phyloP scores from a whole-genome alignment of 2,888 invertebrate species.

The Cybosia mesomella region DNA sequence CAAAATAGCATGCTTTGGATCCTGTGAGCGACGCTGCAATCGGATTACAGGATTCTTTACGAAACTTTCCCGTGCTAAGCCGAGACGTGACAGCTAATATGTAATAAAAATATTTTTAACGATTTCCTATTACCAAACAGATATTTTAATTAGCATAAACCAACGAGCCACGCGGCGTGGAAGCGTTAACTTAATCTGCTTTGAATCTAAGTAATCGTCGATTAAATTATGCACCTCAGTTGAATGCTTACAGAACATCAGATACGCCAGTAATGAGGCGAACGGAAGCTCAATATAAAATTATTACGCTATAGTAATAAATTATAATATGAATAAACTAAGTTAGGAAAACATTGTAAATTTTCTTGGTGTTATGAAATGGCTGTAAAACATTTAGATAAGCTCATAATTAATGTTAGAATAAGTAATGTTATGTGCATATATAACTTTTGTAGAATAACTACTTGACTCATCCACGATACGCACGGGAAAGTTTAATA shows the following conservation, averaged over 20 bases:
- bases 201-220: conserved; percentile 45
- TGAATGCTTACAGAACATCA: conserved; percentile 49
- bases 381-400: background rate
- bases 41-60: background rate
- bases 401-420: background rate
- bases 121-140: conserved; percentile 38
- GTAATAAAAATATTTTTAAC: conserved; percentile 23
- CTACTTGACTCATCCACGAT: background rate
- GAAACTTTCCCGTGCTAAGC: background rate
- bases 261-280: conserved; percentile 46
- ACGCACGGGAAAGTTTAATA: too few relatives aligned
- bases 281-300: conserved; percentile 43
- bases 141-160: conserved; percentile 46
- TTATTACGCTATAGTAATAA: conserved; percentile 27
- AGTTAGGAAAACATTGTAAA: background rate
- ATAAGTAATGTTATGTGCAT: background rate
- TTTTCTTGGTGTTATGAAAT: background rate
- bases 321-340: background rate
- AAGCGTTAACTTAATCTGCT: conserved; percentile 43
- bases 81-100: background rate
- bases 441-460: background rate
- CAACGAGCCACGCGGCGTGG: conserved; percentile 26
- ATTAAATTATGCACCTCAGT: conserved; percentile 44
- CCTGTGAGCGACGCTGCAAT: too few relatives aligned
- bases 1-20: too few relatives aligned